phyloP scores from a whole-genome alignment of 2,888 invertebrate species.

The Xanthia togata region DNA sequence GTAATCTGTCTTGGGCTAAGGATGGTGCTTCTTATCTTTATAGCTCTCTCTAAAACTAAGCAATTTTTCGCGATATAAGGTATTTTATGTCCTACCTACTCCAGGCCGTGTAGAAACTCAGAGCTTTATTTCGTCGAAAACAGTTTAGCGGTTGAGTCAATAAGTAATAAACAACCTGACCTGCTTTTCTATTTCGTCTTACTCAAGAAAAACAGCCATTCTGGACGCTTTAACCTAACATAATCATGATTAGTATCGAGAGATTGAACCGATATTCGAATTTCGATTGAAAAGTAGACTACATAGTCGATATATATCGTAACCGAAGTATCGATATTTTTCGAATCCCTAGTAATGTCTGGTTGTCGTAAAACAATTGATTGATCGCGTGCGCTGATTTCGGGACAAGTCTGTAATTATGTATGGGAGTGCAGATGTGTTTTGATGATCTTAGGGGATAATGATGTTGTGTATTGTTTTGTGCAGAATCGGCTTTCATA shows the following conservation, averaged over 20 bases:
- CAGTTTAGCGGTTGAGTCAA: too few relatives aligned
- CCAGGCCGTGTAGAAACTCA: neutral
- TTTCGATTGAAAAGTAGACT: conserved; percentile 3
- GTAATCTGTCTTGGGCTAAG: too few relatives aligned
- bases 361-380: conserved; percentile 60
- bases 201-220: neutral
- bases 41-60: neutral
- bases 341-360: conserved; percentile 36
- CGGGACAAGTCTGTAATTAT: conserved; percentile 36
- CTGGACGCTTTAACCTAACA: neutral
- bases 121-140: neutral
- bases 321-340: conserved; percentile 20
- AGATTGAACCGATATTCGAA: neutral
- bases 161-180: neutral
- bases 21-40: neutral
- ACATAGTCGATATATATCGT: neutral
- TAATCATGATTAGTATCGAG: neutral
- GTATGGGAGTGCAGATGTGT: conserved; percentile 37
- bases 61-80: neutral
- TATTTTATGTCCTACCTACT: neutral
- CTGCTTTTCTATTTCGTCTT: too few relatives aligned
- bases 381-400: conserved; percentile 60
- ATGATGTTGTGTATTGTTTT: conserved; percentile 11
- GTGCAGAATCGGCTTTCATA: neutral
- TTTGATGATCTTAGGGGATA: conserved; percentile 28